Percentiles rank a stretch among this genome's conserved stretches.
Conservation (phyloP, 2,113 vertebrate genomes). For the Dendrocopos noguchii region DNA sequence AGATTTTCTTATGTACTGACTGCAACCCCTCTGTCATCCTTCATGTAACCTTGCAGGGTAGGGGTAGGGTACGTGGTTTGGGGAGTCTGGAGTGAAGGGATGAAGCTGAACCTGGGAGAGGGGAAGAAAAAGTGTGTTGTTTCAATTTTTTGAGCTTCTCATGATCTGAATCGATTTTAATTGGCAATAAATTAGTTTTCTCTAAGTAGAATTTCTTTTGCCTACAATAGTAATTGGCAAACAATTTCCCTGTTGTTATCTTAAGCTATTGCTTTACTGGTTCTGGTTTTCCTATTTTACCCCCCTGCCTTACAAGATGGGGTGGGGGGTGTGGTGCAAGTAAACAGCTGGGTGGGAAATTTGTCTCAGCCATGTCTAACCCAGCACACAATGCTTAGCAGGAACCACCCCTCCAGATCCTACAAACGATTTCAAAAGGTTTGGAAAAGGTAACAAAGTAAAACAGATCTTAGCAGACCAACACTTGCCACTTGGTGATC, state of each 20-base stretch:
- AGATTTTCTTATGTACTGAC: background rate
- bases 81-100: background rate
- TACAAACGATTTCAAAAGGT: background rate
- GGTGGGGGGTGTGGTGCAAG: background rate
- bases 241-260: background rate
- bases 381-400: rapidly evolving
- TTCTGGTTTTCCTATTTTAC: background rate
- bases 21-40: background rate
- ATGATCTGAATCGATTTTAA: background rate
- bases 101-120: background rate
- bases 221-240: background rate
- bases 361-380: background rate
- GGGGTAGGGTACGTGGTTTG: background rate
- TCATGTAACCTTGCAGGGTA: background rate
- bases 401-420: background rate
- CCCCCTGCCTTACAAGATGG: background rate
- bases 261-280: background rate
- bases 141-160: background rate
- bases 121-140: background rate
- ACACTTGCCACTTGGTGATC: background rate
- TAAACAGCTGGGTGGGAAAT: background rate
- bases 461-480: background rate
- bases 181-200: background rate
- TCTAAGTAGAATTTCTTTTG: background rate
- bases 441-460: background rate